These are phyloP conservation scores for Archegozetes longisetosus DNA, from an alignment of 1,140 invertebrate species.

Conservation along the genomic window DNA sequence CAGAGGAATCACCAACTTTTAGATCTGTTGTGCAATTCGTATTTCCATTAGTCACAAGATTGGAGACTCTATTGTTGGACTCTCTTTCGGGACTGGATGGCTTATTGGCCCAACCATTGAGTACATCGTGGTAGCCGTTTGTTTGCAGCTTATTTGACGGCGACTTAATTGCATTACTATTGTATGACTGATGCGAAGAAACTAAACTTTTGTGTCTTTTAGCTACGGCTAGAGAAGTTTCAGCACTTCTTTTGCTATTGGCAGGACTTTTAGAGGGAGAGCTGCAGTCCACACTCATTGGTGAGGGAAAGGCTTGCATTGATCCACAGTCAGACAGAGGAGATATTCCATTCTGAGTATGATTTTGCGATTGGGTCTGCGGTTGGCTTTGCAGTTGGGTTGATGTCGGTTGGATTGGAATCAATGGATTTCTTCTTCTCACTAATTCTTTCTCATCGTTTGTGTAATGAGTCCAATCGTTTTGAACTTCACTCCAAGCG, in stretches of 20 bases:
- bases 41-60: neutral
- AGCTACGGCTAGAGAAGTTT: neutral
- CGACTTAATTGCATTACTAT: no score
- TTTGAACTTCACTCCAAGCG: constrained; percentile 78
- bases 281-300: neutral
- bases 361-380: neutral
- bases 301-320: no score
- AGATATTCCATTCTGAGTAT: neutral
- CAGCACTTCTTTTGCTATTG: neutral
- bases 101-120: constrained; percentile 8
- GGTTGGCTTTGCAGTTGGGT: neutral
- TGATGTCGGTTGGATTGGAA: neutral
- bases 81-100: constrained; percentile 6
- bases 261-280: neutral
- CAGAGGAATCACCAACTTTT: neutral
- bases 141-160: neutral
- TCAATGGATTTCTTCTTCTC: constrained; percentile 40
- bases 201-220: neutral
- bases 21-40: neutral
- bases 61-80: neutral
- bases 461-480: constrained; percentile 73
- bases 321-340: no score
- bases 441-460: constrained; percentile 69
- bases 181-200: neutral
- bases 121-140: neutral